Conservation (phyloP, 2,113 vertebrate species). For the Capricornis sumatraensis region DNA sequence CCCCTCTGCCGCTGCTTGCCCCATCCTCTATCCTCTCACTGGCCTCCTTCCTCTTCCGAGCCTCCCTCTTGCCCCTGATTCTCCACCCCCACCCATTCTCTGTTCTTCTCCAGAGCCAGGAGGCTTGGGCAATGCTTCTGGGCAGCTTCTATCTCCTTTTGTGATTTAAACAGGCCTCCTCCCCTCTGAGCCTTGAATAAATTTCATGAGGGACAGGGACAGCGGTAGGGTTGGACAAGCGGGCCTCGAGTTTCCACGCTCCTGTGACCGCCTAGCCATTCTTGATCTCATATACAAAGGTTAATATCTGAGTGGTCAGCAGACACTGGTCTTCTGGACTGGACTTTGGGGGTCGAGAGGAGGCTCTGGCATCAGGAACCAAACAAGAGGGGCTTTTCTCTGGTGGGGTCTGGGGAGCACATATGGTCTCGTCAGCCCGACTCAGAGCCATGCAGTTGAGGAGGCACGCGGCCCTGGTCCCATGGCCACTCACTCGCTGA, state of each 20-base stretch:
- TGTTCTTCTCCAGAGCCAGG: neutral
- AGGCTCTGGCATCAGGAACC: neutral
- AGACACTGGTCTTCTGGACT: neutral
- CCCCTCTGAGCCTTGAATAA: neutral
- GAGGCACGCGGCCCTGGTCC: neutral
- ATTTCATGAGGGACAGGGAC: neutral
- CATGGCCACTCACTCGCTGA: fast-evolving
- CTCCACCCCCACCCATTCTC: neutral
- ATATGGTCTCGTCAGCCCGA: neutral
- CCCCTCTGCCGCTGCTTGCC: neutral
- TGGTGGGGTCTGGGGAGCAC: too few species aligned
- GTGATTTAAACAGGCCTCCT: neutral
- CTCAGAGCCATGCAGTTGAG: neutral
- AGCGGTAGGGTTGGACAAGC: neutral
- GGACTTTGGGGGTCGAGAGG: too few species aligned
- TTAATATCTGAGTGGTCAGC: neutral
- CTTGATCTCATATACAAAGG: neutral
- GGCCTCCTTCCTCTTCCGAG: fast-evolving
- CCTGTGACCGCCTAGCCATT: neutral
- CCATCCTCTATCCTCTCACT: fast-evolving
- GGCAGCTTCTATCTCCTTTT: neutral
- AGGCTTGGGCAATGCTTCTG: neutral
- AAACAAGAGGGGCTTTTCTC: neutral
- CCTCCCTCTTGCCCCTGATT: neutral
- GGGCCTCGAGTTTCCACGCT: neutral